These are phyloP conservation scores for Gopherus evgoodei DNA, from an alignment of 2,113 vertebrate genomes.

Conservation along the genomic window DNA sequence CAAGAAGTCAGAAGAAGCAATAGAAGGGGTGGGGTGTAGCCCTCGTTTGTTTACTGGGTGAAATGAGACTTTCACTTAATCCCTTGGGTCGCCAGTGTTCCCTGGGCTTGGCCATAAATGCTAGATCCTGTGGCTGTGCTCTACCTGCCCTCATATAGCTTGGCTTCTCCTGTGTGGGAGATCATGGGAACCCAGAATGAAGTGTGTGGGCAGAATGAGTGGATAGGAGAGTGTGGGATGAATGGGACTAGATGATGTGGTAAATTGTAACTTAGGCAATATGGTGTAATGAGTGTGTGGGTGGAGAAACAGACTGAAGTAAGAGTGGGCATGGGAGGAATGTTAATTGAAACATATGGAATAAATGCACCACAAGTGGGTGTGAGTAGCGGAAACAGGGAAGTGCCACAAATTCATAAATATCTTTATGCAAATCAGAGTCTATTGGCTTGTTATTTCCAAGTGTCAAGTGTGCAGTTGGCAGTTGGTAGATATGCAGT, in stretches of 20 bases:
- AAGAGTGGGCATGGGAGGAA: not conserved
- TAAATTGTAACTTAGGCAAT: not conserved
- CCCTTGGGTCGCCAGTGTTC: not conserved
- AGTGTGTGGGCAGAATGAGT: not conserved
- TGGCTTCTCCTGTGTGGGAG: not conserved
- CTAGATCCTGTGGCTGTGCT: not conserved
- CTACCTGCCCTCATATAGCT: not conserved
- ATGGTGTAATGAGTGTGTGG: not conserved
- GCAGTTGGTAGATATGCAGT: too few species aligned
- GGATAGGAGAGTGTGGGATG: too few species aligned
- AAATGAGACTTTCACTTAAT: not conserved
- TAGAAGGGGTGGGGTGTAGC: too few species aligned
- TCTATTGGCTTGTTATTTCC: too few species aligned
- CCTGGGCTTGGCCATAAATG: not conserved
- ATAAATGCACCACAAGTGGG: too few species aligned
- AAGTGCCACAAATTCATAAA: too few species aligned
- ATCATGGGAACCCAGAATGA: not conserved
- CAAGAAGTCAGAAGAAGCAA: too few species aligned
- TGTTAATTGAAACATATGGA: not conserved
- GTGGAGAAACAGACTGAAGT: not conserved
- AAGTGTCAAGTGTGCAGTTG: too few species aligned
- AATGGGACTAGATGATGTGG: too few species aligned
- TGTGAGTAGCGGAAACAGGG: too few species aligned
- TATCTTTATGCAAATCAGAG: too few species aligned
- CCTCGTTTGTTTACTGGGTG: too few species aligned